Evolutionary conservation across 2,888 invertebrate genomes (phyloP).

Genomic region (Villa cingulata): DNA sequence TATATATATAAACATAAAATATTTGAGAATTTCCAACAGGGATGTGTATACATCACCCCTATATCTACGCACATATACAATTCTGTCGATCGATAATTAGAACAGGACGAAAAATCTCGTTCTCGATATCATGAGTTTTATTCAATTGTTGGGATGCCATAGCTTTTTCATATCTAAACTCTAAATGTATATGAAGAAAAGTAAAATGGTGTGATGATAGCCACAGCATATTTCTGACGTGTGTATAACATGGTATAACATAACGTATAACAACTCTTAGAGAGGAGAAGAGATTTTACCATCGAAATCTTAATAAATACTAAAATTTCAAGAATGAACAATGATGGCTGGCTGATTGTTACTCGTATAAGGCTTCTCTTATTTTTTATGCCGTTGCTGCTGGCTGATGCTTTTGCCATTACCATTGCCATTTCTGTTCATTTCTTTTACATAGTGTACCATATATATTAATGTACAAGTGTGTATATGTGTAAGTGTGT

Average conservation of each 20-base stretch:
- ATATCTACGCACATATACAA: neutral
- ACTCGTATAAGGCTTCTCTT: no score
- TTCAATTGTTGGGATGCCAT: neutral
- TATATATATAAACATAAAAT: neutral
- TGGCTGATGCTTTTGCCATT: no score
- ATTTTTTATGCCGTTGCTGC: no score
- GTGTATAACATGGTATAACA: no score
- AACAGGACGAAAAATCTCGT: constrained; percentile 1
- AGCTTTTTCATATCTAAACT: neutral
- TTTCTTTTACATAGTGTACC: no score
- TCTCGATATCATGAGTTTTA: neutral
- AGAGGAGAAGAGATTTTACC: neutral
- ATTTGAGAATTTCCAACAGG: constrained; percentile 6
- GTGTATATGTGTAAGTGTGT: no score
- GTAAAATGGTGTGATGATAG: neutral
- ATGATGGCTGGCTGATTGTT: neutral
- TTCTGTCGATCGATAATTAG: constrained; percentile 5
- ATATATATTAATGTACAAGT: no score
- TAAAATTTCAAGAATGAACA: neutral
- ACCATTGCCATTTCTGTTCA: no score
- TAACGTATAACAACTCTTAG: no score
- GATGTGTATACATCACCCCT: no score
- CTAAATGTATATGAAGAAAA: neutral
- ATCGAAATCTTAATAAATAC: neutral
- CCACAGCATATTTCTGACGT: neutral